These are phyloP conservation scores for Caenorhabditis imperialis DNA, from an alignment of 2,888 invertebrate genomes.

Conservation along the genomic window DNA sequence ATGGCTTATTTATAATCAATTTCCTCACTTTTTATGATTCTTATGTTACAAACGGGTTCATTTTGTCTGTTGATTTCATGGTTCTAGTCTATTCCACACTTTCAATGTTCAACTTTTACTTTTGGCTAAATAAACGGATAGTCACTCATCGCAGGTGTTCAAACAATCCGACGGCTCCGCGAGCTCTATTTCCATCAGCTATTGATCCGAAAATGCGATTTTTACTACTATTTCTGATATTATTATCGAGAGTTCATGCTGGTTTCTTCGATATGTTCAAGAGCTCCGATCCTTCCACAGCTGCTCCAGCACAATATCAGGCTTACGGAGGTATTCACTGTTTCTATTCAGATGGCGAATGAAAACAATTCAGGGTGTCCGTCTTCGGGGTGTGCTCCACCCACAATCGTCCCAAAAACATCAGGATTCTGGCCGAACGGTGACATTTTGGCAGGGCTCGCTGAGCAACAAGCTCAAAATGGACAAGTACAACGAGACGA, in stretches of 20 bases:
- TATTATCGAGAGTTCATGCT: conserved; percentile 1
- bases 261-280: conserved; percentile 18
- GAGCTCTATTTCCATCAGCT: conserved; percentile 20
- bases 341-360: neutral
- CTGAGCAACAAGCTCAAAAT: conserved; percentile 20
- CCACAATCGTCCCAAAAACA: conserved; percentile 37
- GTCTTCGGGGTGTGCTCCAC: conserved; percentile 24
- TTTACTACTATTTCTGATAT: conserved; percentile 10
- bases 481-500: conserved; percentile 12
- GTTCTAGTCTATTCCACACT: conserved; percentile 11
- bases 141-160: conserved; percentile 29
- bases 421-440: conserved; percentile 44
- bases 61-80: conserved; percentile 15
- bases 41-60: conserved; percentile 10
- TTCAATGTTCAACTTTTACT: neutral
- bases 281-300: conserved; percentile 11
- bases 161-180: conserved; percentile 15
- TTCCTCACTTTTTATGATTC: neutral
- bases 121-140: conserved; percentile 1
- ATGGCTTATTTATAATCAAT: conserved; percentile 47
- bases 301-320: conserved; percentile 13
- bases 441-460: conserved; percentile 24
- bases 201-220: conserved; percentile 23
- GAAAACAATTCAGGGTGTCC: conserved; percentile 18
- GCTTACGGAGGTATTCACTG: conserved; percentile 16